Evolutionary conservation across 1,140 invertebrate species (phyloP).

Genomic region (Drosophila carrolli): DNA sequence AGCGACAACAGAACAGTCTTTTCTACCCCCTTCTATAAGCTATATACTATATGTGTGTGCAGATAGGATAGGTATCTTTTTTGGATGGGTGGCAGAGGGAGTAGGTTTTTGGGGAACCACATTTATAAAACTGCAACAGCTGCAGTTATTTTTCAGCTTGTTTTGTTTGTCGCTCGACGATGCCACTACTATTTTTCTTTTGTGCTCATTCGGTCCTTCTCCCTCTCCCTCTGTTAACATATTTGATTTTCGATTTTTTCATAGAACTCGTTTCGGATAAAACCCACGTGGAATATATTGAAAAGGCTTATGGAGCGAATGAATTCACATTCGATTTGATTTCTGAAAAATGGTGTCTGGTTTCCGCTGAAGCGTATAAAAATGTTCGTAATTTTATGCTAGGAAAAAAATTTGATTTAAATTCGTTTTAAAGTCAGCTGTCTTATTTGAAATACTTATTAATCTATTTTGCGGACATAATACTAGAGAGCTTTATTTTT

Average conservation of each 20-base stretch:
- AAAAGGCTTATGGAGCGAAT: conserved; percentile 29
- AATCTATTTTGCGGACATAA: too few species aligned
- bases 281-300: conserved; percentile 29
- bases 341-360: conserved; percentile 21
- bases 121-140: conserved; percentile 82
- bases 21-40: conserved; percentile 26
- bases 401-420: neutral
- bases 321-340: conserved; percentile 38
- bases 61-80: conserved; percentile 19
- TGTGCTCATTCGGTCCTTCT: conserved; percentile 4
- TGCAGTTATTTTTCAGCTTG: conserved; percentile 76
- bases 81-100: conserved; percentile 23
- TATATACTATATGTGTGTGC: conserved; percentile 17
- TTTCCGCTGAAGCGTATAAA: neutral
- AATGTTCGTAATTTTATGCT: neutral
- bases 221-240: conserved; percentile 23
- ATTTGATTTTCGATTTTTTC: conserved; percentile 59
- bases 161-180: conserved; percentile 58
- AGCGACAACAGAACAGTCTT: conserved; percentile 24
- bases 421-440: too few species aligned
- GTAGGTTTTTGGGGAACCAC: conserved; percentile 41
- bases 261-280: conserved; percentile 1
- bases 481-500: neutral
- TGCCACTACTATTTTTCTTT: conserved; percentile 36
- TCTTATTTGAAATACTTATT: too few species aligned